phyloP scores from a whole-genome alignment of 2,113 vertebrate species.

The Lepus europaeus region DNA sequence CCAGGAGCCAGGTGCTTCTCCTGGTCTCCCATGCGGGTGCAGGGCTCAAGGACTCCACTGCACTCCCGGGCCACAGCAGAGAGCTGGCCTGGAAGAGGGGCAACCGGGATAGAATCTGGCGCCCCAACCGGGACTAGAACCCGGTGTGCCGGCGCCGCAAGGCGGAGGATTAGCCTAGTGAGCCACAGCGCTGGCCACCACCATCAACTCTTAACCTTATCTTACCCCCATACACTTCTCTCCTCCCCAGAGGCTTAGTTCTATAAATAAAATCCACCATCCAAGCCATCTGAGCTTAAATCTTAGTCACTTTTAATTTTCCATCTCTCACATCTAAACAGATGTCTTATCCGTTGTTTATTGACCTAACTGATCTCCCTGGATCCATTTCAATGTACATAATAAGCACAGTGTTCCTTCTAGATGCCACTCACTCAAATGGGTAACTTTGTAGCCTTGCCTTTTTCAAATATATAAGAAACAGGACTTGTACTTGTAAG shows the following conservation, averaged over 20 bases:
- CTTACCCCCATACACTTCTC: background rate
- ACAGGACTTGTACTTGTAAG: no score
- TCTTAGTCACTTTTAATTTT: background rate
- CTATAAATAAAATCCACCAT: background rate
- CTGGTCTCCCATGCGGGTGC: no score
- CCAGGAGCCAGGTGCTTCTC: no score
- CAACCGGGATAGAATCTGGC: no score
- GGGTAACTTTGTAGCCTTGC: background rate
- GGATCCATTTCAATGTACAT: background rate
- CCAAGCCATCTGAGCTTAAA: conserved; percentile 2
- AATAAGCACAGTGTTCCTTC: background rate
- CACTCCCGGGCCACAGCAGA: no score
- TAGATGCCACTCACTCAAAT: background rate
- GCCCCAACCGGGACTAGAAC: no score
- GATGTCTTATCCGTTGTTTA: background rate
- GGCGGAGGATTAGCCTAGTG: no score
- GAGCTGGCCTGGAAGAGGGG: no score
- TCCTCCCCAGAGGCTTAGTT: background rate
- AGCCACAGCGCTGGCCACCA: no score
- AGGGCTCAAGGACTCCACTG: no score
- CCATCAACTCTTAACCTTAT: background rate
- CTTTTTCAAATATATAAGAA: conserved; percentile 39
- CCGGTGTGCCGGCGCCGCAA: no score
- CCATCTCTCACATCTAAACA: background rate
- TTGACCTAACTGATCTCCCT: conserved; percentile 7